Conservation (phyloP, 2,113 vertebrate species). For the Semicossyphus pulcher region DNA sequence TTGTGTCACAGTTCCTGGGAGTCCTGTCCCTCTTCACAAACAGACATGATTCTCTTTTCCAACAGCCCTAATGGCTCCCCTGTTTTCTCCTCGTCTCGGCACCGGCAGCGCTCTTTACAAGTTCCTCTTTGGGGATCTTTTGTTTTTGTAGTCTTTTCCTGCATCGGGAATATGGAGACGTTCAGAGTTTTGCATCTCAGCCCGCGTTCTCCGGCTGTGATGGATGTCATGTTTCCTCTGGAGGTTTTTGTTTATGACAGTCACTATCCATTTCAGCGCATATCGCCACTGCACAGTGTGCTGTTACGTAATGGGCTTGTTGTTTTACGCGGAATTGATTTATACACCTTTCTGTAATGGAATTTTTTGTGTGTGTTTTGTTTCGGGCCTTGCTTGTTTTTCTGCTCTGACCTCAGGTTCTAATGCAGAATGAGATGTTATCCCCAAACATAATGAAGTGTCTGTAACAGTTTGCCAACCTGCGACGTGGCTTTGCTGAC, state of each 20-base stretch:
- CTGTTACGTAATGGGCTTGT: constrained; percentile 61
- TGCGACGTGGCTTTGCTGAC: constrained; percentile 26
- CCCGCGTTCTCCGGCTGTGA: constrained; percentile 33
- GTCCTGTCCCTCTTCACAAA: constrained; percentile 52
- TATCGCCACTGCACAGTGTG: constrained; percentile 58
- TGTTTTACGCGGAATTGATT: constrained; percentile 67
- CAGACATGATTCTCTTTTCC: constrained; percentile 43
- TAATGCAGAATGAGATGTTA: constrained; percentile 58
- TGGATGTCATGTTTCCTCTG: constrained; percentile 71
- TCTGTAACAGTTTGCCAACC: constrained; percentile 44
- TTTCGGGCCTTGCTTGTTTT: constrained; percentile 36
- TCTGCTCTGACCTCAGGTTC: constrained; percentile 49
- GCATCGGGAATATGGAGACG: constrained; percentile 15
- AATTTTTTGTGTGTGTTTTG: constrained; percentile 35
- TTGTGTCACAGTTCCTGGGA: constrained; percentile 66
- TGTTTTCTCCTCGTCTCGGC: constrained; percentile 25
- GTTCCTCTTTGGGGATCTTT: constrained; percentile 50
- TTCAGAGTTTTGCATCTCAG: constrained; percentile 35
- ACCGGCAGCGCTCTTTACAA: constrained; percentile 27
- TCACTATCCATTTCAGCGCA: constrained; percentile 57
- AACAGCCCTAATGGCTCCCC: constrained; percentile 46
- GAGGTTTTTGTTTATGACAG: constrained; percentile 67
- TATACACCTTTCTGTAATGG: constrained; percentile 58
- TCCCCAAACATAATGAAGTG: constrained; percentile 57
- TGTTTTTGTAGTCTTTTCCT: constrained; percentile 23